Percentiles rank a stretch among this genome's conserved stretches.
These are phyloP conservation scores for Agonopterix subpropinquella DNA, from an alignment of 2,888 invertebrate genomes.

Conservation along the genomic window DNA sequence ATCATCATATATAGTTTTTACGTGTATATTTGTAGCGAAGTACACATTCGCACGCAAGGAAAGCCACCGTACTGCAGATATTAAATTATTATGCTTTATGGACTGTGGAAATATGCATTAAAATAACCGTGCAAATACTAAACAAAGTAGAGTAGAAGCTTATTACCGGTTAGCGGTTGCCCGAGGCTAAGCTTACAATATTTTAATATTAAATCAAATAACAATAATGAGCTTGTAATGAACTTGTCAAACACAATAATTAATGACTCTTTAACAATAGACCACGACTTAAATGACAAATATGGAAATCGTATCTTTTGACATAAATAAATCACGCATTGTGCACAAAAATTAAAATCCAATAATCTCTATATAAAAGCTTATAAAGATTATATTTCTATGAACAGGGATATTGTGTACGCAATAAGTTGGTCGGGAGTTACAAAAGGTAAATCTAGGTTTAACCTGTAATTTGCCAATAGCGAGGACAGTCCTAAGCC, in stretches of 20 bases:
- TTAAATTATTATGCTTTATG: no score
- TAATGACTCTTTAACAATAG: constrained; percentile 7
- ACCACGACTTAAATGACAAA: background rate
- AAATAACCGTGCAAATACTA: no score
- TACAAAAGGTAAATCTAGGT: constrained; percentile 6
- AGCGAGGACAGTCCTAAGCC: constrained; percentile 4
- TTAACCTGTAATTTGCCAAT: constrained; percentile 9
- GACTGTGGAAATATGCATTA: no score
- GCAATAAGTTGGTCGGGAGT: background rate
- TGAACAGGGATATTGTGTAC: background rate
- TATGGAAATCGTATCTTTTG: background rate
- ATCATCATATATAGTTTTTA: no score
- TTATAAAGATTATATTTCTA: background rate
- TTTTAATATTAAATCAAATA: constrained; percentile 9
- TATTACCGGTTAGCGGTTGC: no score
- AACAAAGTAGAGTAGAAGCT: no score
- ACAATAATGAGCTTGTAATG: constrained; percentile 12
- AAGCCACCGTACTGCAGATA: no score
- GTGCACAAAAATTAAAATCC: background rate
- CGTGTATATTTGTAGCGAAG: no score
- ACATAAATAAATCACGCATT: constrained; percentile 1
- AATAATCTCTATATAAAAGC: constrained; percentile 1
- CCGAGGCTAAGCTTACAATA: no score
- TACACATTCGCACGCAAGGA: no score
- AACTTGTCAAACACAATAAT: constrained; percentile 16